Base-by-base conservation (phyloP, 2,113 vertebrate species). In the Quiscalus mexicanus region DNA sequence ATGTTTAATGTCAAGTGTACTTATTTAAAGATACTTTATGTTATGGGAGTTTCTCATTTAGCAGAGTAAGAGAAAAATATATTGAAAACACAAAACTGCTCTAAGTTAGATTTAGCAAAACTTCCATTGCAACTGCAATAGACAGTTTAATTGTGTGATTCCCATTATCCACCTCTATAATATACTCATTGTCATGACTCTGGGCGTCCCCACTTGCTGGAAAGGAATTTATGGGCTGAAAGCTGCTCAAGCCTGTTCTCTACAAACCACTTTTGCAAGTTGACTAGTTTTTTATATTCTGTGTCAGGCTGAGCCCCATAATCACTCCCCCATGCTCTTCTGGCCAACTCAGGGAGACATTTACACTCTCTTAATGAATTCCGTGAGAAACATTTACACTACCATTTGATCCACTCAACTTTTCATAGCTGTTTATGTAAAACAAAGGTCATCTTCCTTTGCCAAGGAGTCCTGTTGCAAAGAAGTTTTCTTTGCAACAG, bases 161-260 rank as follows among this genome's bases (percentile, higher is more conserved):
- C 24, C 19, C 9, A 19, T 25, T 75, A 63, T 30, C n/a, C 25
- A 19, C 21, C 56, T 83, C 37, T n/a, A 6, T 39, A 56, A 56
- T 13, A 49, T 9, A 42, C 15, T 60, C 5, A 49, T 31, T 52
- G 15, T 28, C 16, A 12, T 41, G n/a, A 67, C 0, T 0, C 27
- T 44, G n/a, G 45, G 10, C 5, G 35, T 62, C 4, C 20, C 12
- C 37, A 33, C 21, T 27, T 1, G 0, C 16, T 1, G 0, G 47
- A 39, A 70, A 63, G 28, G n/a, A 76, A 49, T 28, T 53, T 4
- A 22, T 2, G 12, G 23, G 12, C 45, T 83, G 52, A 67, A 83
- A 49, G 28, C 31, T 73, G 4, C 39, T 68, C 27, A 39, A 59
- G n/a, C 10, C 58, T 84, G 9, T 11, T 62, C 4, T 23, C 56